Evolutionary conservation across 2,888 invertebrate species (phyloP), one percentile per base, ranked within the genome.

Genomic region (Leptogaster cylindrica): DNA sequence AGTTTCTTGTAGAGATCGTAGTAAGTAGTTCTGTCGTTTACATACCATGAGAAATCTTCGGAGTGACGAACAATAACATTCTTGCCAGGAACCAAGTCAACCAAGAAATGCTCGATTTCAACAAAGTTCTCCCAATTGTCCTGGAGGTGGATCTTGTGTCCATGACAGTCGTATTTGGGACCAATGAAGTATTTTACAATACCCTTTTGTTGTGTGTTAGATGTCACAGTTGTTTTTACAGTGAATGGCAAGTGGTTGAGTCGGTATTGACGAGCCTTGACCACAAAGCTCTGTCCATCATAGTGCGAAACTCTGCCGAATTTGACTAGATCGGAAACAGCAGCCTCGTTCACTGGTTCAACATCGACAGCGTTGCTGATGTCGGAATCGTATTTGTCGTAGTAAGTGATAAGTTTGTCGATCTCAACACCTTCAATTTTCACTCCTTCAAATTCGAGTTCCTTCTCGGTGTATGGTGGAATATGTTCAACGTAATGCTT

Each of bases 151-250:
- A 77, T 73, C 23, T 83, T 76, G 41, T 83, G 83, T 48, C 85
- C 85, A 36, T 84, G 75, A 67, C 85, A 77, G 74, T 89, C 87
- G 74, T 84, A 83, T 76, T 89, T 89, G 1, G 90, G 90, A 75
- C 89, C 90, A 71, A 90, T 80, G 83, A 86, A 90, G 0, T 90
- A 80, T 73, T 88, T 86, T 2, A 90, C 86, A 3, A 88, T 82
- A 64, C 85, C 85, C 70, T 86, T 84, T 20, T 82, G 83, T n/a
- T 82, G 77, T 74, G 87, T 86, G 75, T 87, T 85, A 14, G 88
- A 86, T 50, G 79, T 75, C 2, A 88, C 79, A 55, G 85, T 84
- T 48, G 88, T 65, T 25, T 83, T 84, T 67, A 87, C 81, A 72
- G 83, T 86, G 82, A 88, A 89, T 20, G 86, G 86, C 65, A 87